Evolutionary conservation across 2,888 invertebrate genomes (phyloP).

Genomic region (Ischnura elegans): DNA sequence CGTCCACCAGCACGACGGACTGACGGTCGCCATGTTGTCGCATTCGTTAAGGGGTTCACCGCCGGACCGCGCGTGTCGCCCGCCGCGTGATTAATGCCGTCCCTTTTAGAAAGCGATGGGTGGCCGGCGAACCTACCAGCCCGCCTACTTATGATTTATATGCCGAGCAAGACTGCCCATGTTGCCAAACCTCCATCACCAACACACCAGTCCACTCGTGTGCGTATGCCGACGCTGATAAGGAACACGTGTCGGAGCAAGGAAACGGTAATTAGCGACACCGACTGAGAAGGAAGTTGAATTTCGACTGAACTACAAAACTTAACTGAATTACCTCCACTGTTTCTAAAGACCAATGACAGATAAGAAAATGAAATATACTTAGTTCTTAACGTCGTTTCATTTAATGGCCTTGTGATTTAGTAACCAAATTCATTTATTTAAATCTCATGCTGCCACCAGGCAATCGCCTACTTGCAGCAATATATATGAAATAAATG

Average conservation of each 20-base stretch:
- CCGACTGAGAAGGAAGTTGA: not conserved
- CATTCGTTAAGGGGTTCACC: not conserved
- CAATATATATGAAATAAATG: too few species aligned
- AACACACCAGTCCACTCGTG: not conserved
- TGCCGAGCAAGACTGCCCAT: not conserved
- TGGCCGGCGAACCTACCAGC: not conserved
- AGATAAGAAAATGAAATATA: too few species aligned
- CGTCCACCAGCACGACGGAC: not conserved
- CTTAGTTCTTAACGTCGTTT: too few species aligned
- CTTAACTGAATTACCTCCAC: not conserved
- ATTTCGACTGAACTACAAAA: not conserved
- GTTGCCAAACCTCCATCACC: not conserved
- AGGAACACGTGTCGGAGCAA: not conserved
- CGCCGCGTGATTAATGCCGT: conserved; percentile 35
- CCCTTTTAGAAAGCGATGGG: conserved; percentile 30
- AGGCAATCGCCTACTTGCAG: too few species aligned
- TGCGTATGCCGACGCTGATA: not conserved
- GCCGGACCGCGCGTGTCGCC: not conserved
- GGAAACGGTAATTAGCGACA: not conserved
- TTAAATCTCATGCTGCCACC: too few species aligned
- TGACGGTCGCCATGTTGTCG: conserved; percentile 6
- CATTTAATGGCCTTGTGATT: too few species aligned
- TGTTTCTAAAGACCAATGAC: not conserved
- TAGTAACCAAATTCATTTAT: too few species aligned
- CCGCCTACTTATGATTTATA: conserved; percentile 31